phyloP scores from a whole-genome alignment of 2,113 vertebrate species.

The Centropristis striata region DNA sequence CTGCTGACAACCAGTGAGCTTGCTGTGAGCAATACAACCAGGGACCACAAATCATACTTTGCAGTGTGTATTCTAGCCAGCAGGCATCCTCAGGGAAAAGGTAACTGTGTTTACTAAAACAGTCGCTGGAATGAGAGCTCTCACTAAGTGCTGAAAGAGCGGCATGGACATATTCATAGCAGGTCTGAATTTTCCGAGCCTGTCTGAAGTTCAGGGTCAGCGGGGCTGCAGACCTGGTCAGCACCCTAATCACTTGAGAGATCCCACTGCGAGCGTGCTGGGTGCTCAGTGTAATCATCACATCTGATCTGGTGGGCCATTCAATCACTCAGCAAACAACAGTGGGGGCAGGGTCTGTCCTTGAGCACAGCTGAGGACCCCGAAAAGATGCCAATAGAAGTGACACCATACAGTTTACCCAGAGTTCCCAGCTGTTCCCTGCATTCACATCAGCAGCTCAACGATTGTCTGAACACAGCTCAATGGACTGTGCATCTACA shows the following conservation, averaged over 20 bases:
- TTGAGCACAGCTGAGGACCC: slow-evolving; percentile 73
- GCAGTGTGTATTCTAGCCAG: slow-evolving; percentile 44
- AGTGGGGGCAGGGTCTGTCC: slow-evolving; percentile 49
- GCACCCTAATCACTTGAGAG: slow-evolving; percentile 72
- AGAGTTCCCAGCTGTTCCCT: slow-evolving; percentile 65
- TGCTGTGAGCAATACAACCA: slow-evolving; percentile 38
- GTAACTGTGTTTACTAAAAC: slow-evolving; percentile 55
- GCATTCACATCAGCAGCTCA: slow-evolving; percentile 27
- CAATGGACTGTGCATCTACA: slow-evolving; percentile 4
- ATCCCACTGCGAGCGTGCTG: slow-evolving; percentile 41
- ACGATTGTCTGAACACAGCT: slow-evolving; percentile 14
- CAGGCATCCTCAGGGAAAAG: slow-evolving; percentile 52
- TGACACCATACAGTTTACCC: slow-evolving; percentile 27
- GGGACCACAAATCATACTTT: slow-evolving; percentile 64
- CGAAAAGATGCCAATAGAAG: slow-evolving; percentile 29
- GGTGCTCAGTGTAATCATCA: slow-evolving; percentile 63
- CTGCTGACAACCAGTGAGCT: slow-evolving; percentile 5
- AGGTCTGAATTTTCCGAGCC: slow-evolving; percentile 50
- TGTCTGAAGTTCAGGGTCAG: slow-evolving; percentile 62
- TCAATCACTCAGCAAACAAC: slow-evolving; percentile 74
- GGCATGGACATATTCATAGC: slow-evolving; percentile 43
- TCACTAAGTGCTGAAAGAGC: slow-evolving; percentile 64
- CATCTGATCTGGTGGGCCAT: slow-evolving; percentile 61
- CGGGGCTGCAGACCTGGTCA: slow-evolving; percentile 50
- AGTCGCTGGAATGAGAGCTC: slow-evolving; percentile 45